Evolutionary conservation across 2,888 invertebrate genomes (phyloP), one percentile per base, ranked within the genome.

Genomic region (Glaucopsyche alexis): DNA sequence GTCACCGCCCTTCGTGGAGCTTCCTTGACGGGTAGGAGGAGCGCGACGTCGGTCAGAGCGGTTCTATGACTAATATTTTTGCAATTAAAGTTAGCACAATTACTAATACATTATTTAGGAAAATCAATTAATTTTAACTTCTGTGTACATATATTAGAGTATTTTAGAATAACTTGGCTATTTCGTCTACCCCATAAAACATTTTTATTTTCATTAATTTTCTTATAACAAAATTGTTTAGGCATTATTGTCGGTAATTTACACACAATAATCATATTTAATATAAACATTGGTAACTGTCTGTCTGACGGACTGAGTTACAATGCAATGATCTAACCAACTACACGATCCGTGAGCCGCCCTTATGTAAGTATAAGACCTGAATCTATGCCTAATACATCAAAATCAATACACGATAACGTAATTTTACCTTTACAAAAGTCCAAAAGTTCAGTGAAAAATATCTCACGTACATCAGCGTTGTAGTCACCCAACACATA

Each of bases 401-500:
- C 66, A n/a, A 55, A 19, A 55, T 55, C 55, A 55, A 55, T 8
- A 55, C 55, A 55, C 8, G 55, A 55, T 49, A 49, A 49, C 11
- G 14, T 49, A 49, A 5, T 49, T 3, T 49, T 9, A 11, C 13
- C 49, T 13, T 14, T 49, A 49, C 49, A 49, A 49, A 49, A 49
- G 49, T 49, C 14, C 5, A 49, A 49, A 49, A 49, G 49, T 14
- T 49, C 49, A 49, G 9, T 49, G 13, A 49, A 49, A 49, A 49
- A 49, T 49, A 49, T 13, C 9, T 49, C 49, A 49, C 49, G 49
- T 49, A 49, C 49, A 49, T 7, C 49, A 13, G 75, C 76, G 49
- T 75, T 77, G 60, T 71, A 77, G 60, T 77, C 76, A 0, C 76
- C 77, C 7, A 77, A 14, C 19, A 77, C 47, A 50, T 71, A 76